Evolutionary conservation across 2,888 invertebrate genomes (phyloP), one percentile per base, ranked within the genome.

Genomic region (Tiliacea aurago): DNA sequence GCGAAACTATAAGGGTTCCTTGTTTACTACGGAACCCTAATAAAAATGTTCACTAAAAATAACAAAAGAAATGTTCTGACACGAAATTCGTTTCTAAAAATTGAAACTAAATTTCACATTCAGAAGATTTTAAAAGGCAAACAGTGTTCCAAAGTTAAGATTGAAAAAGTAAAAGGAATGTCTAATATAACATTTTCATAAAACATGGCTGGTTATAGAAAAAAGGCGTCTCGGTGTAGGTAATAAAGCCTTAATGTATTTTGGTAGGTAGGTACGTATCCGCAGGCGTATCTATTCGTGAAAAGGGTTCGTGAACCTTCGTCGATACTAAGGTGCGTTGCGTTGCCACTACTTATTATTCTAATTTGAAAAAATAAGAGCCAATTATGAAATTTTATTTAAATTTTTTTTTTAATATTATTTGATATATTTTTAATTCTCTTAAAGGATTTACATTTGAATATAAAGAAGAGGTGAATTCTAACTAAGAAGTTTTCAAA

Each of bases 231-330:
- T 77, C 78, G 81, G 78, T 80, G 85, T 87, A 53, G 37, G 58
- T 33, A 81, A 88, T 90, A 89, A 90, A 90, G 86, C 84, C 84
- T 84, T 78, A 84, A 85, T 73, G 80, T 83, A 83, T 86, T 88
- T 84, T 73, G 49, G 70, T 80, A 78, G 75, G 77, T 71, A 55
- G 10, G 10, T 33, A 82, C 70, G 67, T 84, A 82, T 84, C 85
- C 78, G 62, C 45, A 81, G 83, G 85, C 86, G 76, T 86, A 86
- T 86, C 85, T 86, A 86, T 87, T 84, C 77, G 56, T 83, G 86
- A 89, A 89, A 91, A 88, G 88, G 87, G 87, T 89, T 87, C 73
- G 53, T 70, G 63, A 80, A 70, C 80, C 76, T 80, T 68, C 61
- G 64, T 69, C 81, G 76, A 81, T 83, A 78, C 77, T 10, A 23